A percentile compares a stretch with the other conserved stretches of the same genome.
Evolutionary conservation across 2,113 vertebrate species (phyloP).

Genomic region (Lampris incognitus): DNA sequence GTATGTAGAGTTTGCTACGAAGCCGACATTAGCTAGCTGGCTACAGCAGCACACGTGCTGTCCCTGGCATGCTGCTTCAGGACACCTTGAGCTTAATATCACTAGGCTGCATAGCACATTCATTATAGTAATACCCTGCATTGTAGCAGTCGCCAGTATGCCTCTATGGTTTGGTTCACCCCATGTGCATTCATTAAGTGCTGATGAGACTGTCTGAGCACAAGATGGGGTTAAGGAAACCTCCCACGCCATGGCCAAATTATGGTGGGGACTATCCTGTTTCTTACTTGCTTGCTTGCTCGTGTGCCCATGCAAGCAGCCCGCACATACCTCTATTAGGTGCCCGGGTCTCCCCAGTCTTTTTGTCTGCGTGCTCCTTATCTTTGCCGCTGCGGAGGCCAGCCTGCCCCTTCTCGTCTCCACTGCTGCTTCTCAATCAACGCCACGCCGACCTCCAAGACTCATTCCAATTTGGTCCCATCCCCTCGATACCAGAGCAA

Average conservation of each 20-base stretch:
- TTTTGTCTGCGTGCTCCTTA: slow-evolving; percentile 63
- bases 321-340: slow-evolving; percentile 57
- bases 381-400: slow-evolving; percentile 54
- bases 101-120: slow-evolving; percentile 36
- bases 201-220: slow-evolving; percentile 62
- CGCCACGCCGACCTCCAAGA: slow-evolving; percentile 56
- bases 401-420: slow-evolving; percentile 51
- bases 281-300: slow-evolving; percentile 47
- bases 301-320: slow-evolving; percentile 26
- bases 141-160: slow-evolving; percentile 48
- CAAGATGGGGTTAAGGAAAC: slow-evolving; percentile 56
- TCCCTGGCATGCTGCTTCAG: slow-evolving; percentile 31
- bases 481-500: slow-evolving; percentile 71
- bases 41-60: slow-evolving; percentile 9
- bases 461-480: slow-evolving; percentile 71
- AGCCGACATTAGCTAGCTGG: slow-evolving; percentile 12
- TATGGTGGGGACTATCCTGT: slow-evolving; percentile 51
- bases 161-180: slow-evolving; percentile 40
- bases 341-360: slow-evolving; percentile 51
- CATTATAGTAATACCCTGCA: slow-evolving; percentile 55
- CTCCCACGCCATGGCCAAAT: slow-evolving; percentile 57
- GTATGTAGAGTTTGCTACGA: not conserved
- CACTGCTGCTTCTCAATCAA: slow-evolving; percentile 65
- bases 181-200: slow-evolving; percentile 59
- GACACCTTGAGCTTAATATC: slow-evolving; percentile 21